phyloP scores from a whole-genome alignment of 2,888 invertebrate genomes.

The Oasisia sp. region DNA sequence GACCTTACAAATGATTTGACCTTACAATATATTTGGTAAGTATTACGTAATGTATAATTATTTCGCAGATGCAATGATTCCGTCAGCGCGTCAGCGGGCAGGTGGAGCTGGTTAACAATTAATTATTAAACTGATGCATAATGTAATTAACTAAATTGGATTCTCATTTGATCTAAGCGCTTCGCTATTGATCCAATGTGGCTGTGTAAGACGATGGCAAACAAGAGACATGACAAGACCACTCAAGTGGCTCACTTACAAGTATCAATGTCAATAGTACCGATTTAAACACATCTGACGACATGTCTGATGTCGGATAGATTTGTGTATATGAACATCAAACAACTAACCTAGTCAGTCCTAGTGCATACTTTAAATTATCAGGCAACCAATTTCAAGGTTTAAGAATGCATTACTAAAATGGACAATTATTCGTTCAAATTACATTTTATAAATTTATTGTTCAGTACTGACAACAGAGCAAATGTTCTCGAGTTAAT shows the following conservation, averaged over 20 bases:
- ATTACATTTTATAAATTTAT: too few relatives aligned
- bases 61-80: background rate
- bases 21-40: background rate
- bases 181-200: conserved; percentile 5
- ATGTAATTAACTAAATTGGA: background rate
- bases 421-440: too few relatives aligned
- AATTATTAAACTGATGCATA: background rate
- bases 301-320: too few relatives aligned
- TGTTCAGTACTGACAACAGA: too few relatives aligned
- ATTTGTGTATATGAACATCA: too few relatives aligned
- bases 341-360: background rate
- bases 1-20: too few relatives aligned
- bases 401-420: too few relatives aligned
- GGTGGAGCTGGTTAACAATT: background rate
- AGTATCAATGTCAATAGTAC: background rate
- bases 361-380: background rate
- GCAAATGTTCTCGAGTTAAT: too few relatives aligned
- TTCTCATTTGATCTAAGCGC: background rate
- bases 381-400: too few relatives aligned
- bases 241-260: background rate
- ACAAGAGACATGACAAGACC: background rate
- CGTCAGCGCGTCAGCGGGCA: background rate
- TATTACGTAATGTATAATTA: background rate
- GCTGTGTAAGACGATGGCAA: background rate
- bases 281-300: too few relatives aligned